Evolutionary conservation across 1,140 invertebrate species (phyloP).

Genomic region (Apis cerana): DNA sequence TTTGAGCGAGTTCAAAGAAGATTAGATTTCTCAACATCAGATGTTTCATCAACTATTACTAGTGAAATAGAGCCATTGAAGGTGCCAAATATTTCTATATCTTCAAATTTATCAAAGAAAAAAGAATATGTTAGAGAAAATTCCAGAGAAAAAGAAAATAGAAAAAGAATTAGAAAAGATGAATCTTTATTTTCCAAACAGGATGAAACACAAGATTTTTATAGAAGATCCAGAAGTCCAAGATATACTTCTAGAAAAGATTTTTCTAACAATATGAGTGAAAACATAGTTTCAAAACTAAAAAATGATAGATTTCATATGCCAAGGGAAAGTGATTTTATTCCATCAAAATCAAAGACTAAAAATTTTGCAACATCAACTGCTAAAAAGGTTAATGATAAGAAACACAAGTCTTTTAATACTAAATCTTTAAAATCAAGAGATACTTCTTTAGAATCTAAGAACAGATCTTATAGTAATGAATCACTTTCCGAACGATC

Average conservation of each 20-base stretch:
- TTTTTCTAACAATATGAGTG: conserved; percentile 54
- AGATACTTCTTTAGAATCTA: conserved; percentile 69
- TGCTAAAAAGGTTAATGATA: conserved; percentile 73
- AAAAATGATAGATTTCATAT: conserved; percentile 68
- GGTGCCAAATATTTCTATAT: conserved; percentile 74
- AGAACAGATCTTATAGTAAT: conserved; percentile 67
- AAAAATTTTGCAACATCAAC: conserved; percentile 71
- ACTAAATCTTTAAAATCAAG: conserved; percentile 63
- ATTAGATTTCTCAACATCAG: conserved; percentile 75
- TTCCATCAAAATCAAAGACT: conserved; percentile 68
- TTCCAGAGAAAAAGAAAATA: conserved; percentile 78
- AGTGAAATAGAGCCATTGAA: conserved; percentile 75
- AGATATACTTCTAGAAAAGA: conserved; percentile 73
- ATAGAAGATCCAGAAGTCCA: conserved; percentile 67
- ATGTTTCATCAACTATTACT: conserved; percentile 70
- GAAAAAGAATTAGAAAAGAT: conserved; percentile 76
- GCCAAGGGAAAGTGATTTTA: conserved; percentile 67
- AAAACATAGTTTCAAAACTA: conserved; percentile 54
- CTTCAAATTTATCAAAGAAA: conserved; percentile 73
- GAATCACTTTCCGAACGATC: conserved; percentile 65
- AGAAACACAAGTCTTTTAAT: conserved; percentile 62
- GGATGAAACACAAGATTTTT: conserved; percentile 65
- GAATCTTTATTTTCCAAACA: conserved; percentile 66
- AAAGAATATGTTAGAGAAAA: conserved; percentile 76
- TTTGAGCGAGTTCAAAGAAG: conserved; percentile 74